A percentile compares a stretch with the other conserved stretches of the same genome.
These are phyloP conservation scores for Chalcosyrphus nemorum DNA, from an alignment of 2,888 invertebrate genomes.

Conservation along the genomic window DNA sequence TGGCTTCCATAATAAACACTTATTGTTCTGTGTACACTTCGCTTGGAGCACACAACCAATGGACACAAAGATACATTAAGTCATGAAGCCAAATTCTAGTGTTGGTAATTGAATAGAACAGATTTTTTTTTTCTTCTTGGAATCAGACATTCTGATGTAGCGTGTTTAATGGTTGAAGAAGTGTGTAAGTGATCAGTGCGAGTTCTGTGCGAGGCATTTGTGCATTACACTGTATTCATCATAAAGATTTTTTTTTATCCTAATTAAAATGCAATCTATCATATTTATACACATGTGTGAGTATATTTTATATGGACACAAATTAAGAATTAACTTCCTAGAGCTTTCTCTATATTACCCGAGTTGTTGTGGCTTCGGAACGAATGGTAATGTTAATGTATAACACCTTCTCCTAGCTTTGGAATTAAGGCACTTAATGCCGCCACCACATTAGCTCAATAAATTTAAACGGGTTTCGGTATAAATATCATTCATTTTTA, in stretches of 20 bases:
- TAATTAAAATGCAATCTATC: constrained; percentile 60
- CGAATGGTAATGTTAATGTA: no score
- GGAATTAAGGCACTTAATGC: no score
- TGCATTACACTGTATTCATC: constrained; percentile 39
- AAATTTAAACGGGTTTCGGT: no score
- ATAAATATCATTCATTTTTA: background rate
- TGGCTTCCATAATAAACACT: constrained; percentile 55
- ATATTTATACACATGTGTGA: constrained; percentile 18
- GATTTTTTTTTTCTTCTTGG: constrained; percentile 16
- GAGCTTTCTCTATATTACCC: background rate
- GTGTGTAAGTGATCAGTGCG: constrained; percentile 44
- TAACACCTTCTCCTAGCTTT: no score
- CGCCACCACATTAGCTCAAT: no score
- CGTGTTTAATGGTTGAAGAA: constrained; percentile 6
- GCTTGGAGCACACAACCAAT: background rate
- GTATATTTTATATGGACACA: background rate
- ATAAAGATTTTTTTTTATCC: constrained; percentile 24
- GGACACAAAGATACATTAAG: constrained; percentile 49
- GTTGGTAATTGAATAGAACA: constrained; percentile 43
- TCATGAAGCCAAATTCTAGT: constrained; percentile 46
- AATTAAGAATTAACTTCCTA: background rate
- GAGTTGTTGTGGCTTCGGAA: background rate
- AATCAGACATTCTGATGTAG: constrained; percentile 8
- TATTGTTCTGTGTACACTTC: constrained; percentile 48
- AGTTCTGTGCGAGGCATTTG: constrained; percentile 58